Conservation (phyloP, 2,888 invertebrate genomes). For the Lomographa bimaculata region DNA sequence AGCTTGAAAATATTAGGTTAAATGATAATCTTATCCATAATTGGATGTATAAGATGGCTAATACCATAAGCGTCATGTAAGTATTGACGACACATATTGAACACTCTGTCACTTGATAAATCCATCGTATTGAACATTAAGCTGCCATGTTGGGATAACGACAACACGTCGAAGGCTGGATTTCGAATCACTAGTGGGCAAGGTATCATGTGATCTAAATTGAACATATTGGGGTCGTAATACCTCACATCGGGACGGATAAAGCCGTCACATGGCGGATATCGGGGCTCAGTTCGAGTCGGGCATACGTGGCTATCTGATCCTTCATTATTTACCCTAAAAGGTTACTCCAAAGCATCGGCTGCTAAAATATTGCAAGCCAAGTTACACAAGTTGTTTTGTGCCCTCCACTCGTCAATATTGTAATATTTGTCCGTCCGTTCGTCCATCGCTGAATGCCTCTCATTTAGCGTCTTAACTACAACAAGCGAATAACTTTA, state of each 20-base stretch:
- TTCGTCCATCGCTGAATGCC: no score
- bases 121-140: constrained; percentile 5
- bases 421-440: constrained; percentile 17
- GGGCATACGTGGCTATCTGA: constrained; percentile 47
- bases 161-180: constrained; percentile 1
- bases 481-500: no score
- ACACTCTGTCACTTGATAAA: constrained; percentile 9
- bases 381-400: constrained; percentile 38
- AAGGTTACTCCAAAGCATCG: constrained; percentile 36
- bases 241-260: constrained; percentile 48
- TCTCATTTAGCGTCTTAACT: no score
- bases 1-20: no score
- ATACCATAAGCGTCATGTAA: background rate
- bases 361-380: constrained; percentile 32
- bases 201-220: constrained; percentile 36
- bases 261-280: constrained; percentile 46
- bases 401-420: constrained; percentile 31
- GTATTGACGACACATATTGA: constrained; percentile 1
- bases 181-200: no score
- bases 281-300: constrained; percentile 42
- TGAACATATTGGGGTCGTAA: constrained; percentile 44
- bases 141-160: background rate
- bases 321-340: constrained; percentile 55
- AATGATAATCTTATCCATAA: no score
- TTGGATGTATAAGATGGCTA: background rate